These are phyloP conservation scores for Parazoanthus atlanticus DNA, from an alignment of 92 coral and sea anemone genomes.

Conservation along the genomic window DNA sequence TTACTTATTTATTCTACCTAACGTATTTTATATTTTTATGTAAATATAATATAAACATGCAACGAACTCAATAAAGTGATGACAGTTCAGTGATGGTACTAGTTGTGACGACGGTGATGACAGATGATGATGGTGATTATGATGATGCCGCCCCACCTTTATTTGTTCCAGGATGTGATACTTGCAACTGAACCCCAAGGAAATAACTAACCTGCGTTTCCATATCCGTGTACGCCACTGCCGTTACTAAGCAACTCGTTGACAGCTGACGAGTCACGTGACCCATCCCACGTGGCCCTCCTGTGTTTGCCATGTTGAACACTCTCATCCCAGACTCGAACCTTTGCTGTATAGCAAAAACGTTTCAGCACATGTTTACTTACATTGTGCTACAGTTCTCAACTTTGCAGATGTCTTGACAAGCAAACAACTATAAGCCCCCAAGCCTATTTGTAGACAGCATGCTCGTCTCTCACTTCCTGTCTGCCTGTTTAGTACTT, in stretches of 20 bases:
- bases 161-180: background rate
- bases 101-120: background rate
- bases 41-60: too few species aligned
- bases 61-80: too few species aligned
- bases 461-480: background rate
- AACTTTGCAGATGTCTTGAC: background rate
- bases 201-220: slow-evolving; percentile 67
- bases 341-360: background rate
- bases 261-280: slow-evolving; percentile 78
- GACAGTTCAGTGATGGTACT: background rate
- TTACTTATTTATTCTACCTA: too few species aligned
- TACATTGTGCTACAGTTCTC: background rate
- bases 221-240: slow-evolving; percentile 78
- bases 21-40: too few species aligned
- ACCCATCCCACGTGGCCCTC: slow-evolving; percentile 84
- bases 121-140: background rate
- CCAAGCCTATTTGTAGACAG: background rate
- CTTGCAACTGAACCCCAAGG: background rate
- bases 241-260: slow-evolving; percentile 62
- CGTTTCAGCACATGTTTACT: background rate
- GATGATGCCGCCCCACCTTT: background rate
- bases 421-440: background rate
- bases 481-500: background rate
- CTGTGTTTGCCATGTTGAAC: slow-evolving; percentile 23
- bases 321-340: slow-evolving; percentile 36